A percentile compares a stretch with the other conserved stretches of the same genome.
Conservation (phyloP, 1,140 invertebrate species). For the Polypedilum pembai region DNA sequence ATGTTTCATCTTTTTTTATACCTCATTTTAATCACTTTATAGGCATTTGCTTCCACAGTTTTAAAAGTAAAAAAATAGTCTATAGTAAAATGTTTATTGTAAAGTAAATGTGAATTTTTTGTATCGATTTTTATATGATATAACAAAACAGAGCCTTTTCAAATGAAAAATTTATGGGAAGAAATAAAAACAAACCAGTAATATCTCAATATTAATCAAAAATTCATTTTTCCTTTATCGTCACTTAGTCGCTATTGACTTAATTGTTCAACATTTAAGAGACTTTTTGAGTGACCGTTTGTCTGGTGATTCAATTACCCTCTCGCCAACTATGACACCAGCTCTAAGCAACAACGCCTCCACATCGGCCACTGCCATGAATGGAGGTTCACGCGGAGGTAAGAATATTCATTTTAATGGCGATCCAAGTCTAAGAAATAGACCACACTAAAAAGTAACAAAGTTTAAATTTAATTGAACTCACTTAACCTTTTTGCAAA, state of each 20-base stretch:
- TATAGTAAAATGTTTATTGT: background rate
- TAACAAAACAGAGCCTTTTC: background rate
- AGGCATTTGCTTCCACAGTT: too few species aligned
- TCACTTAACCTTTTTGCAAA: background rate
- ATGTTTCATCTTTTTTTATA: too few species aligned
- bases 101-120: background rate
- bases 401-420: background rate
- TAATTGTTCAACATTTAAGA: conserved; percentile 89
- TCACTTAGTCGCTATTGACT: conserved; percentile 80
- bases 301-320: background rate
- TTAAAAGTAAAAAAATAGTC: too few species aligned
- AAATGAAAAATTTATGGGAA: background rate
- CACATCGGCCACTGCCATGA: background rate
- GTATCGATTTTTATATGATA: conserved; percentile 17
- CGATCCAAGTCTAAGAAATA: background rate
- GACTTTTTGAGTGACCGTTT: conserved; percentile 61
- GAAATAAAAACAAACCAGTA: too few species aligned
- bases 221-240: conserved; percentile 32
- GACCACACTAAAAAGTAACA: conserved; percentile 1
- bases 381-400: conserved; percentile 16
- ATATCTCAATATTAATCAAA: too few species aligned
- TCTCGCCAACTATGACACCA: background rate
- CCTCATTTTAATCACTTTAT: too few species aligned
- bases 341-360: background rate
- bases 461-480: background rate